Conservation (phyloP, 2,113 vertebrate species). For the Chrysochloris asiatica region DNA sequence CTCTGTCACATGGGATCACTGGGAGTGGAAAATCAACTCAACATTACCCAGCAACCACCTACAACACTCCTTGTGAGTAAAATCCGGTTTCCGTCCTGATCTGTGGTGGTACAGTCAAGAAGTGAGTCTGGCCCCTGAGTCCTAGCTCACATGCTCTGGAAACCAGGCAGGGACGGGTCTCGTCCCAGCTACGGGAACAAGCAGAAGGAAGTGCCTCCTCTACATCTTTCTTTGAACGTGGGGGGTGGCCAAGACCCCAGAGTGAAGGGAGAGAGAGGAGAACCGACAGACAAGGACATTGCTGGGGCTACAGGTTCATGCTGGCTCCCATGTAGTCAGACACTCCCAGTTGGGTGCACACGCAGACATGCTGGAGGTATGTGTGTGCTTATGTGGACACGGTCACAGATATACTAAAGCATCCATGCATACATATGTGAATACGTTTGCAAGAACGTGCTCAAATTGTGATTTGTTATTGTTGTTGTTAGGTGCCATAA, state of each 20-base stretch:
- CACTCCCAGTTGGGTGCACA: too few species aligned
- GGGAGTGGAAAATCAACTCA: not conserved
- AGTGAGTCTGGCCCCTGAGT: not conserved
- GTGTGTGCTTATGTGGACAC: rapidly evolving
- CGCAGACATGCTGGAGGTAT: not conserved
- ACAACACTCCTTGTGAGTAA: not conserved
- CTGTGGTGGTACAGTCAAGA: rapidly evolving
- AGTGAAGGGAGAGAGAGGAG: not conserved
- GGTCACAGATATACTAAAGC: not conserved
- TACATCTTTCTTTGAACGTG: not conserved
- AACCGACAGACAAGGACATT: not conserved
- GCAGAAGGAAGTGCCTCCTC: not conserved
- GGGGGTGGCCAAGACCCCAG: not conserved
- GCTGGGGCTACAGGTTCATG: not conserved
- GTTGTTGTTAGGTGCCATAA: too few species aligned
- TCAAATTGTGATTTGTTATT: too few species aligned
- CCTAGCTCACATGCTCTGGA: not conserved
- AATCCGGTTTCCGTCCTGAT: not conserved
- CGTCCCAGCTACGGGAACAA: not conserved
- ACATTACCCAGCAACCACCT: not conserved
- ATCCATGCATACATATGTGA: not conserved
- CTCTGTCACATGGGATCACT: not conserved
- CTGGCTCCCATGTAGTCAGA: too few species aligned
- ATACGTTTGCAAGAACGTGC: not conserved
- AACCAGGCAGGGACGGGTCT: not conserved